Conservation (phyloP, 1,140 invertebrate genomes). For the Brachystomella parvula region DNA sequence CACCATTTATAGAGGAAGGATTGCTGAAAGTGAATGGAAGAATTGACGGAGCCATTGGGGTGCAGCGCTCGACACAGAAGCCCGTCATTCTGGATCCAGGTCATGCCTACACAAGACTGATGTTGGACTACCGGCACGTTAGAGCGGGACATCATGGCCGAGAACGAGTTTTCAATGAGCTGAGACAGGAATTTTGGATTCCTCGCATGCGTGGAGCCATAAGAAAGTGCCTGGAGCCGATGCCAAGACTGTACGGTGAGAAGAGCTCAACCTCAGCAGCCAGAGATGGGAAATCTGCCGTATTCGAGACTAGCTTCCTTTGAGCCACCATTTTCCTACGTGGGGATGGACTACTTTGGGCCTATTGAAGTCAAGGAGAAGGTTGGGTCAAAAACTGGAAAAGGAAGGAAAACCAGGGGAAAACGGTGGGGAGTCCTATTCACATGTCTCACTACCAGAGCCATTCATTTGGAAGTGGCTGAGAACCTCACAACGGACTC, state of each 20-base stretch:
- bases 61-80: background rate
- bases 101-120: background rate
- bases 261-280: constrained; percentile 5
- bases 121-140: background rate
- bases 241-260: constrained; percentile 10
- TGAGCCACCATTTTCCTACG: constrained; percentile 33
- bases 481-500: constrained; percentile 19
- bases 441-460: constrained; percentile 27
- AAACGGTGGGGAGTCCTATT: constrained; percentile 25
- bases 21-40: background rate
- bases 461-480: constrained; percentile 35
- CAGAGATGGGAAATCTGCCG: constrained; percentile 23
- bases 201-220: background rate
- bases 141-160: background rate
- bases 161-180: constrained; percentile 2
- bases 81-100: background rate
- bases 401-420: background rate
- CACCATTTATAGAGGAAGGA: background rate
- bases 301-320: constrained; percentile 14
- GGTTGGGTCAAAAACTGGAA: no score
- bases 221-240: background rate
- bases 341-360: constrained; percentile 39
- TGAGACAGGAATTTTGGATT: background rate
- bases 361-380: constrained; percentile 31
- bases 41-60: no score